Evolutionary conservation across 35 echinoderm and acorn worm genomes (phyloP).

Genomic region (Lytechinus variegatus): DNA sequence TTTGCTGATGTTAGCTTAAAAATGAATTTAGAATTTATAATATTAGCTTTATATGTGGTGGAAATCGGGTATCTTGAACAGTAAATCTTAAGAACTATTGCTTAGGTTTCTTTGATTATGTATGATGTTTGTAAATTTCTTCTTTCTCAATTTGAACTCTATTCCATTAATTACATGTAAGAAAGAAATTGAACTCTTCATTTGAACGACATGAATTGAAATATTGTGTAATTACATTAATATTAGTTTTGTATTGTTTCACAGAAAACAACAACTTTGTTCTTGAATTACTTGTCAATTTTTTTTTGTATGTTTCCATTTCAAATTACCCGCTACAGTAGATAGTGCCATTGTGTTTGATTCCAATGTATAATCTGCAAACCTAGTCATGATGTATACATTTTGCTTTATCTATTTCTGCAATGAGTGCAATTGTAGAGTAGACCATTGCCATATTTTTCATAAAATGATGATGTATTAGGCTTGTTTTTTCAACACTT

Average conservation of each 20-base stretch:
- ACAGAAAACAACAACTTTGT: neutral
- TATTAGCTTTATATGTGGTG: neutral
- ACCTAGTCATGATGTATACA: neutral
- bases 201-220: neutral
- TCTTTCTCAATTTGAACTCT: neutral
- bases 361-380: too few relatives aligned
- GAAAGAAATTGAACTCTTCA: neutral
- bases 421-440: conserved; percentile 11
- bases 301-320: neutral
- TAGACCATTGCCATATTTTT: neutral
- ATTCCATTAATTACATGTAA: neutral
- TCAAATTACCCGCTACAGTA: neutral
- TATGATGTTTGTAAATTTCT: neutral
- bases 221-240: neutral
- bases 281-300: neutral
- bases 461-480: neutral
- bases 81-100: neutral
- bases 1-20: neutral
- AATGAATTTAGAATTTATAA: neutral
- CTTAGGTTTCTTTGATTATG: neutral
- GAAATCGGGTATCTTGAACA: conserved; percentile 2
- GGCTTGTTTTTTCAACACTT: too few relatives aligned
- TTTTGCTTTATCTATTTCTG: neutral
- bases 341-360: too few relatives aligned
- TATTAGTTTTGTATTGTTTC: neutral